Evolutionary conservation across 2,113 vertebrate species (phyloP).

Genomic region (Ictidomys tridecemlineatus): DNA sequence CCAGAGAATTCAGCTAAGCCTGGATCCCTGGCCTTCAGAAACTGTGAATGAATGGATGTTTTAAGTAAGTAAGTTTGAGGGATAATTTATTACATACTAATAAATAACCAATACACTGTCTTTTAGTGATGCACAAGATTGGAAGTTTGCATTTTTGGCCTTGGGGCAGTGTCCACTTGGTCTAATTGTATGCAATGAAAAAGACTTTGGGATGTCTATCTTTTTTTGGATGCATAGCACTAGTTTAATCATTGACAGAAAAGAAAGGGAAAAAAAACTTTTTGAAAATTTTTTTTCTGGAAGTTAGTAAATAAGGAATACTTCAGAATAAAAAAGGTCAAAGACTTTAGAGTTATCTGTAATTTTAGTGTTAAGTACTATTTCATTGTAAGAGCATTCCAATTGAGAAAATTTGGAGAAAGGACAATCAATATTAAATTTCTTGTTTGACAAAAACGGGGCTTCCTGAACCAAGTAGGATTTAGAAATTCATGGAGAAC

Average conservation of each 20-base stretch:
- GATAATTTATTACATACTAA: background rate
- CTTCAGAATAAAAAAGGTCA: background rate
- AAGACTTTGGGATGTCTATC: background rate
- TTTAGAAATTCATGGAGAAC: background rate
- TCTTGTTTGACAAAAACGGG: constrained; percentile 8
- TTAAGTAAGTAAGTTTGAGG: constrained; percentile 10
- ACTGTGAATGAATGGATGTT: background rate
- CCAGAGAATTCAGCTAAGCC: background rate
- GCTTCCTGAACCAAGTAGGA: constrained; percentile 36
- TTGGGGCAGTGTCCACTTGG: background rate
- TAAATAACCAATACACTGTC: background rate
- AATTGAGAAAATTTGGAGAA: constrained; percentile 30
- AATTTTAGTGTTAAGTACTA: background rate
- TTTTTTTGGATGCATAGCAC: background rate
- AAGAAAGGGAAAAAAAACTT: background rate
- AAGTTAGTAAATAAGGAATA: background rate
- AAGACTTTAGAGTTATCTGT: background rate
- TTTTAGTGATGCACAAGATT: background rate
- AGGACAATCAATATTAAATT: background rate
- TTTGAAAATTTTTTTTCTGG: constrained; percentile 46
- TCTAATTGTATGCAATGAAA: background rate
- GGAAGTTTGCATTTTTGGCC: background rate
- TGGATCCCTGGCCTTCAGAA: background rate
- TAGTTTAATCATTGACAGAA: background rate
- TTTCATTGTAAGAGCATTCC: background rate